Evolutionary conservation across 2,113 vertebrate species (phyloP).

Genomic region (Phasianus colchicus): DNA sequence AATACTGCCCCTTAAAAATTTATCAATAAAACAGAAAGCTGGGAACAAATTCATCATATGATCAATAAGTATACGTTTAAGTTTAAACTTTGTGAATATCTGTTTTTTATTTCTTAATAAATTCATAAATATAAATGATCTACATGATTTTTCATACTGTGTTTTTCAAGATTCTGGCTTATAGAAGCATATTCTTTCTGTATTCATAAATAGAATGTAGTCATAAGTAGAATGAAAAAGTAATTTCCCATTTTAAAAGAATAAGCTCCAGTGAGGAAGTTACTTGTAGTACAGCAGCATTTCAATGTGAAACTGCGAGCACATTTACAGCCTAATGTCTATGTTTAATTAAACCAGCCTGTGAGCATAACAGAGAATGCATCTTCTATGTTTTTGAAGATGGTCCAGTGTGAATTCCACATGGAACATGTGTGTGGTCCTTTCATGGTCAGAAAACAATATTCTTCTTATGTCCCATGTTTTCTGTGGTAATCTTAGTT

Average conservation of each 20-base stretch:
- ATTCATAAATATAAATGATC: neutral
- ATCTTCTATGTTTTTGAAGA: slow-evolving; percentile 80
- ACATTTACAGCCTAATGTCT: slow-evolving; percentile 61
- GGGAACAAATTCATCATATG: neutral
- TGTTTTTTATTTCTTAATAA: neutral
- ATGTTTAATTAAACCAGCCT: slow-evolving; percentile 79
- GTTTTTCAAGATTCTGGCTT: slow-evolving; percentile 4
- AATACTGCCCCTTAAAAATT: neutral
- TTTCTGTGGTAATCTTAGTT: slow-evolving; percentile 68
- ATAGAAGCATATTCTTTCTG: neutral
- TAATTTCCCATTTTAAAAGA: slow-evolving; percentile 21
- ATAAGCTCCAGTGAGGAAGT: slow-evolving; percentile 27
- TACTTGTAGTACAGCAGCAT: slow-evolving; percentile 44
- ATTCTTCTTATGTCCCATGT: slow-evolving; percentile 70
- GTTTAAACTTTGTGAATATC: neutral
- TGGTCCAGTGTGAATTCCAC: slow-evolving; percentile 76
- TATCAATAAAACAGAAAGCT: neutral
- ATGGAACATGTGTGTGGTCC: slow-evolving; percentile 78
- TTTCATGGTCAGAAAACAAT: slow-evolving; percentile 73
- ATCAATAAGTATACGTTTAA: neutral
- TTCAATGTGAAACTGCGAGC: slow-evolving; percentile 58
- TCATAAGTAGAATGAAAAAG: slow-evolving; percentile 21
- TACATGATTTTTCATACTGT: neutral
- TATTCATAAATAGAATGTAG: neutral
- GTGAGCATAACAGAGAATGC: slow-evolving; percentile 68